Evolutionary conservation across 2,113 vertebrate genomes (phyloP).

Genomic region (Columba janthina): DNA sequence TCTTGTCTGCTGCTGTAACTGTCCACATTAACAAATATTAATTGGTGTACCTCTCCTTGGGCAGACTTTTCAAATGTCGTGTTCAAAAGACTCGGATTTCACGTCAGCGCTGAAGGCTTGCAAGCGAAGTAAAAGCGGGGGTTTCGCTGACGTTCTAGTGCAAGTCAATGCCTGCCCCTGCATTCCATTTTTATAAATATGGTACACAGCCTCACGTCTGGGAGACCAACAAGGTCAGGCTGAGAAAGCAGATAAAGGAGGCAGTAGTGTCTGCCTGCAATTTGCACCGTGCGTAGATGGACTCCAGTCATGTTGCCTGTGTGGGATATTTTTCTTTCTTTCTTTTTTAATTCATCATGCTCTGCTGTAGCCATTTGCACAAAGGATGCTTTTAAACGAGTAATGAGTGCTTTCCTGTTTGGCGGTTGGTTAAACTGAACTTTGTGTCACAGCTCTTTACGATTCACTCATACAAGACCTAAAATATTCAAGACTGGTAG

Average conservation of each 20-base stretch:
- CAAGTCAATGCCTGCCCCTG: not conserved
- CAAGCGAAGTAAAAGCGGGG: not conserved
- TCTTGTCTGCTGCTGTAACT: not conserved
- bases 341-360: not conserved
- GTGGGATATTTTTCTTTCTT: not conserved
- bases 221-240: not conserved
- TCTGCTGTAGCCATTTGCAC: conserved; percentile 17
- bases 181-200: not conserved
- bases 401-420: conserved; percentile 60
- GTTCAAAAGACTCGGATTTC: not conserved
- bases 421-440: conserved; percentile 38
- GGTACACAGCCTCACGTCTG: not conserved
- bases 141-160: not conserved
- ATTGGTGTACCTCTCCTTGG: not conserved
- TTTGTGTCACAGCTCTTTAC: conserved; percentile 42
- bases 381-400: conserved; percentile 33
- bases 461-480: conserved; percentile 47
- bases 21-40: not conserved
- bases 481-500: conserved; percentile 43
- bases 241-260: not conserved
- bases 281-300: not conserved
- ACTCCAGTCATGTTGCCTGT: not conserved
- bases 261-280: not conserved
- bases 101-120: not conserved
- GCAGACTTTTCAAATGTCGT: not conserved